These are phyloP conservation scores for Hydrotaea diabolus DNA, from an alignment of 2,888 invertebrate species.

Conservation along the genomic window DNA sequence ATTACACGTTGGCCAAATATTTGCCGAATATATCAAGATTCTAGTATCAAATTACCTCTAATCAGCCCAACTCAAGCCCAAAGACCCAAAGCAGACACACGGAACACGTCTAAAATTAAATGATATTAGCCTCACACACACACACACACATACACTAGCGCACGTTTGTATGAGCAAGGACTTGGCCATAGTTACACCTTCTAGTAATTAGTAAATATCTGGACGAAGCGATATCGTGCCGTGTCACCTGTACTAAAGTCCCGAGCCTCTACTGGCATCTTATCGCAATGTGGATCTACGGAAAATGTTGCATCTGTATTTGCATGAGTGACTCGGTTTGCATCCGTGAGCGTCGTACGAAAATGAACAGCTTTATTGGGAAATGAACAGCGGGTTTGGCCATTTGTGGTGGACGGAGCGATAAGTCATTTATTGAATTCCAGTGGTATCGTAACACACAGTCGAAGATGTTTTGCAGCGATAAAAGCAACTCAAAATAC, in stretches of 20 bases:
- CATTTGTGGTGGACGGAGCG: not conserved
- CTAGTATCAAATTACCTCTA: conserved; percentile 60
- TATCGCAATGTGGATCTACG: not conserved
- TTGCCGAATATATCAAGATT: conserved; percentile 59
- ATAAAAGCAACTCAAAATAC: conserved; percentile 47
- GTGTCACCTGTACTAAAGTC: not conserved
- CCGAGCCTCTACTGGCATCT: not conserved
- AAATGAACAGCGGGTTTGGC: no score
- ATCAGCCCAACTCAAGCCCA: conserved; percentile 51
- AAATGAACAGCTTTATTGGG: conserved; percentile 41
- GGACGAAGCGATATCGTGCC: not conserved
- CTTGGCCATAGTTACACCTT: not conserved
- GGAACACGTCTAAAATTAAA: not conserved
- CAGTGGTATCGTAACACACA: conserved; percentile 38
- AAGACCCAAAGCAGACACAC: no score
- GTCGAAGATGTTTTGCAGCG: conserved; percentile 42
- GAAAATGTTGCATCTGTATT: not conserved
- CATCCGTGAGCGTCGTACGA: not conserved
- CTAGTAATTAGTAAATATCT: conserved; percentile 10
- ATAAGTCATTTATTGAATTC: conserved; percentile 43
- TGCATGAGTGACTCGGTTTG: not conserved
- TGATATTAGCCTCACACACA: not conserved
- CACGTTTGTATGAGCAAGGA: not conserved
- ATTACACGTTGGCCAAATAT: conserved; percentile 66
- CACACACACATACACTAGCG: no score